phyloP scores from a whole-genome alignment of 1,140 invertebrate species.

The Macrosteles quadrilineatus region DNA sequence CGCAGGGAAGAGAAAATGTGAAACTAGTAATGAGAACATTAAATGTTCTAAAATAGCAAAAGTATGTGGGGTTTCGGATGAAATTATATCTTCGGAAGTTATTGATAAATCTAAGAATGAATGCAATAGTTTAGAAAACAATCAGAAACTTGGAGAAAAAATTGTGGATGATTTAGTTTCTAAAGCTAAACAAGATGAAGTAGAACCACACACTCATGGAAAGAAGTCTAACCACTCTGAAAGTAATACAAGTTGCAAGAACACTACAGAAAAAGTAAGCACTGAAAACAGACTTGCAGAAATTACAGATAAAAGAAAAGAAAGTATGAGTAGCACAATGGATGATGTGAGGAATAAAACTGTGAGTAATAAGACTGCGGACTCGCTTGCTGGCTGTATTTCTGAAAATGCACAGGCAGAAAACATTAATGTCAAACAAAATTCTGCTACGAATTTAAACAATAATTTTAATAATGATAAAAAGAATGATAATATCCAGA shows the following conservation, averaged over 20 bases:
- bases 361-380: too few relatives aligned
- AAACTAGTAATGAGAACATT: neutral
- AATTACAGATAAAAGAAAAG: too few relatives aligned
- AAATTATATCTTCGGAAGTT: too few relatives aligned
- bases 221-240: neutral
- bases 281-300: neutral
- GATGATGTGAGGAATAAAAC: too few relatives aligned
- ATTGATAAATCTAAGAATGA: neutral
- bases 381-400: too few relatives aligned
- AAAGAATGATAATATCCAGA: too few relatives aligned
- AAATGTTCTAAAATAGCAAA: neutral
- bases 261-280: neutral
- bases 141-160: neutral
- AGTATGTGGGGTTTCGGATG: neutral
- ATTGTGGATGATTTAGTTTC: neutral
- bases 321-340: too few relatives aligned
- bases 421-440: too few relatives aligned
- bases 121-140: neutral
- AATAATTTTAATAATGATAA: too few relatives aligned
- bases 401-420: too few relatives aligned
- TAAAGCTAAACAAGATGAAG: neutral
- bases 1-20: slow-evolving; percentile 43
- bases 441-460: too few relatives aligned
- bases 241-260: too few relatives aligned
- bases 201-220: neutral